A percentile compares a stretch with the other conserved stretches of the same genome.
Conservation (phyloP, 2,113 vertebrate species). For the Acrocephalus arundinaceus region DNA sequence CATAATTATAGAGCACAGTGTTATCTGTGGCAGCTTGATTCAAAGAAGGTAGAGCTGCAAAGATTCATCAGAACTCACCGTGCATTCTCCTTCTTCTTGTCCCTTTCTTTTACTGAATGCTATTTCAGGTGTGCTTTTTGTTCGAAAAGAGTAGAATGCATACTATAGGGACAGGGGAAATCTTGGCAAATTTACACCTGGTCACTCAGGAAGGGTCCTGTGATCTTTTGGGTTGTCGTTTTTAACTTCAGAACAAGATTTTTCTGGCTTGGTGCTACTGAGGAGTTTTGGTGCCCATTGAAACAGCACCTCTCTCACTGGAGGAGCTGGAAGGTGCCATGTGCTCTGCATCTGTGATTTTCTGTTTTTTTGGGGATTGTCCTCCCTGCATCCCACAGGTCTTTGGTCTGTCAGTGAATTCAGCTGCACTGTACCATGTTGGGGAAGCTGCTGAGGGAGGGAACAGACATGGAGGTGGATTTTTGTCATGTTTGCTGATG, state of each 20-base stretch:
- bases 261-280: background rate
- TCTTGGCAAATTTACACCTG: background rate
- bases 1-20: background rate
- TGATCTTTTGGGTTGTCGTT: background rate
- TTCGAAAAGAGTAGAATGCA: background rate
- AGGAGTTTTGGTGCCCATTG: background rate
- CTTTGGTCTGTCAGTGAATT: background rate
- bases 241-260: background rate
- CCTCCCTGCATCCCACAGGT: background rate
- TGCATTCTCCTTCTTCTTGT: background rate
- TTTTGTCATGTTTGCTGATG: background rate
- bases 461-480: background rate
- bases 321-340: background rate
- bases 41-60: background rate
- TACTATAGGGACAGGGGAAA: background rate
- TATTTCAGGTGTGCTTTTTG: background rate
- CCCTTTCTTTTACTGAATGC: background rate
- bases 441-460: background rate
- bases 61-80: background rate
- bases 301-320: background rate
- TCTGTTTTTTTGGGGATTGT: background rate
- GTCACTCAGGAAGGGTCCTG: background rate
- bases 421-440: fast-evolving
- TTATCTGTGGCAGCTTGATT: background rate
- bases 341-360: background rate